These are phyloP conservation scores for Clarias pachynema DNA, from an alignment of 2,797 vertebrate genomes.

Conservation along the genomic window DNA sequence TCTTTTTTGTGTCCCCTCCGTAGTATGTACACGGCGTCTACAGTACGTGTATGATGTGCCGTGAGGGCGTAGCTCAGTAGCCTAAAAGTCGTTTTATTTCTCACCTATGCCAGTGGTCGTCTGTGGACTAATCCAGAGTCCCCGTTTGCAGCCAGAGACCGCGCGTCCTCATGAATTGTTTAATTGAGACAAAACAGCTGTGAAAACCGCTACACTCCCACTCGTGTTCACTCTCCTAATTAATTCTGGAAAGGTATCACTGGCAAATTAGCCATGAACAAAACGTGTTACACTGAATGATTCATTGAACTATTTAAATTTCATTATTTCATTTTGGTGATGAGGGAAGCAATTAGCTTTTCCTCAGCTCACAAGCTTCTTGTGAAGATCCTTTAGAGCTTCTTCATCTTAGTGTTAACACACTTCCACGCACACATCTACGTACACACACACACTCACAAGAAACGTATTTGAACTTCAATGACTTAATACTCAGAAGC, in stretches of 20 bases:
- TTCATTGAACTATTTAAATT: conserved; percentile 58
- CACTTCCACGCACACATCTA: not conserved
- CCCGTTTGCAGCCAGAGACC: conserved; percentile 51
- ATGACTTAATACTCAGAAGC: not conserved
- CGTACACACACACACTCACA: not conserved
- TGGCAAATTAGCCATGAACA: conserved; percentile 66
- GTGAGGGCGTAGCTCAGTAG: not conserved
- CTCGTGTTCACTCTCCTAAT: conserved; percentile 55
- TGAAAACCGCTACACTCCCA: conserved; percentile 57
- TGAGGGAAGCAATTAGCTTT: conserved; percentile 49
- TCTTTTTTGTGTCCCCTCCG: not conserved
- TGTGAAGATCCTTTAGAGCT: conserved; percentile 35
- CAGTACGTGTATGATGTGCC: not conserved
- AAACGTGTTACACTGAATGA: conserved; percentile 62
- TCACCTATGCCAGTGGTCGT: not conserved
- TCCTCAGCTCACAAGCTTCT: conserved; percentile 42
- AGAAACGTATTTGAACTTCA: not conserved
- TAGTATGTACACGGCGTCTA: not conserved
- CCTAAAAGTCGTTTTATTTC: not conserved
- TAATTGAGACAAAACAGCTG: conserved; percentile 67
- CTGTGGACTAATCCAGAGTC: not conserved
- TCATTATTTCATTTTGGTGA: conserved; percentile 61
- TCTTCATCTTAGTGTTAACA: conserved; percentile 30
- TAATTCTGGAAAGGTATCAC: conserved; percentile 63
- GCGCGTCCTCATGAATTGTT: conserved; percentile 65